Conservation (phyloP, 1,140 invertebrate species). For the Eriocheir sinensis region DNA sequence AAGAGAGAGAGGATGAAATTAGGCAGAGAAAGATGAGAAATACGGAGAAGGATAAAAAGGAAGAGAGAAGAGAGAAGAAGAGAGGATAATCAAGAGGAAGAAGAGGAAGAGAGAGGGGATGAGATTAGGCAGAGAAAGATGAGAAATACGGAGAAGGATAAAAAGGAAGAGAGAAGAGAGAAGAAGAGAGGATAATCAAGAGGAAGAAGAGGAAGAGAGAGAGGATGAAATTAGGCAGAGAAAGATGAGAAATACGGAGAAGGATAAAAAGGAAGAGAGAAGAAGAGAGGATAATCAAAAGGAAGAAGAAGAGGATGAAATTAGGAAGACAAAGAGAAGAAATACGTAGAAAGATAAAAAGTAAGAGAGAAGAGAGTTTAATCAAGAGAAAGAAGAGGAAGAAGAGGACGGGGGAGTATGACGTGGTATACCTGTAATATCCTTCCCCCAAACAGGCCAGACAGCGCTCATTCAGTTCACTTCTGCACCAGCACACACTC, state of each 20-base stretch:
- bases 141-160: not conserved
- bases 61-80: no score
- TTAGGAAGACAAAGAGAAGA: not conserved
- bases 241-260: no score
- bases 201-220: not conserved
- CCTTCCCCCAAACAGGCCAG: not conserved
- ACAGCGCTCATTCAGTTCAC: not conserved
- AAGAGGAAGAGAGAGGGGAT: not conserved
- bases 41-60: no score
- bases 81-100: no score
- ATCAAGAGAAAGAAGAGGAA: not conserved
- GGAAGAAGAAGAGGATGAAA: not conserved
- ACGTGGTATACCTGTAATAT: no score
- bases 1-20: no score
- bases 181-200: no score
- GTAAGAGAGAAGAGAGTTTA: not conserved
- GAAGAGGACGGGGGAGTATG: not conserved
- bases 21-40: no score
- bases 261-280: no score
- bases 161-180: conserved; percentile 20
- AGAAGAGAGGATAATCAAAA: not conserved
- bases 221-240: no score
- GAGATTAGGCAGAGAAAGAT: no score
- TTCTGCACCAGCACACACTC: not conserved
- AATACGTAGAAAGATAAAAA: not conserved